A percentile compares a stretch with the other conserved stretches of the same genome.
phyloP scores from a whole-genome alignment of 2,113 vertebrate genomes.

The Meriones unguiculatus region DNA sequence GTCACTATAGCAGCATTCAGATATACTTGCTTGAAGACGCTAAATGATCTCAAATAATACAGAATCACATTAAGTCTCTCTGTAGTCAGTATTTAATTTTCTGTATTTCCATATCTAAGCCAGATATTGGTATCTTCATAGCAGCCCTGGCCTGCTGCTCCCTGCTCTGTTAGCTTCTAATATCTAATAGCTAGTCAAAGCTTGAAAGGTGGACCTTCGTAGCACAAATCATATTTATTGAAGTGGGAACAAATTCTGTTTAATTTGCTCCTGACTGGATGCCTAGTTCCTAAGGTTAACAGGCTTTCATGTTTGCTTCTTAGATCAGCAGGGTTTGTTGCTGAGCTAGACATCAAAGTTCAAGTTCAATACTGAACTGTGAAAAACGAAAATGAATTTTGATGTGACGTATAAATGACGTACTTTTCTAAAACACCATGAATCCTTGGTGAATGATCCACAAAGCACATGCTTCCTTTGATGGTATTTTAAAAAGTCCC shows the following conservation, averaged over 20 bases:
- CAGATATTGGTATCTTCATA: slow-evolving; percentile 52
- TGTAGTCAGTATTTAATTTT: slow-evolving; percentile 77
- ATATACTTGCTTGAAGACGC: background rate
- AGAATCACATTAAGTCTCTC: slow-evolving; percentile 72
- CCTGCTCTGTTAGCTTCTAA: slow-evolving; percentile 59
- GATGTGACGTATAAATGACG: background rate
- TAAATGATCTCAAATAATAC: slow-evolving; percentile 67
- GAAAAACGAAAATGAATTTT: slow-evolving; percentile 33
- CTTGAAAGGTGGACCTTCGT: slow-evolving; percentile 71
- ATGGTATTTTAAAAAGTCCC: background rate
- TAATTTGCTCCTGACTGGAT: slow-evolving; percentile 77
- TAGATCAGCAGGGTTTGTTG: slow-evolving; percentile 56
- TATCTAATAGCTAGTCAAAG: slow-evolving; percentile 63
- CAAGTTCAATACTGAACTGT: background rate
- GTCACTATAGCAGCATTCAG: background rate
- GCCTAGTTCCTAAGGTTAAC: slow-evolving; percentile 61
- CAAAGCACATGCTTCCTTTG: background rate
- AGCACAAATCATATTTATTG: slow-evolving; percentile 73
- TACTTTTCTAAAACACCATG: background rate
- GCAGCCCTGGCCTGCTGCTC: slow-evolving; percentile 55
- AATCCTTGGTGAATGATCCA: background rate
- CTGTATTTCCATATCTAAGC: slow-evolving; percentile 65
- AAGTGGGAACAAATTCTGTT: slow-evolving; percentile 76
- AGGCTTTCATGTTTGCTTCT: slow-evolving; percentile 50
- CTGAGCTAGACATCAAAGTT: slow-evolving; percentile 51